Evolutionary conservation across 2,797 vertebrate genomes (phyloP).

Genomic region (Poecilia velifera): DNA sequence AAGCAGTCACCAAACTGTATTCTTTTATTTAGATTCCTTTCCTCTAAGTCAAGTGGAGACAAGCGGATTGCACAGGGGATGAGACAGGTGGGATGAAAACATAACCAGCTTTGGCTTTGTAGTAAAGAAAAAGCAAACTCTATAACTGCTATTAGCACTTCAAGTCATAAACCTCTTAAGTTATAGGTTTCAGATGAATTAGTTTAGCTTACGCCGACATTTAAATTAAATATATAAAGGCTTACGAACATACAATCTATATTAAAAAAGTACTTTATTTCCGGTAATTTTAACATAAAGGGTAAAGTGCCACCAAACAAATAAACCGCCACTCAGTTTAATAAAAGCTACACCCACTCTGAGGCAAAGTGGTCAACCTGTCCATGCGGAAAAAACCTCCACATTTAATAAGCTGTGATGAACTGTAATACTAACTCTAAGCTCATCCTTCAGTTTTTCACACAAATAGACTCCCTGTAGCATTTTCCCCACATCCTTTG

Average conservation of each 20-base stretch:
- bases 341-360: slow-evolving; percentile 52
- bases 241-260: background rate
- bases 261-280: slow-evolving; percentile 1
- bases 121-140: slow-evolving; percentile 33
- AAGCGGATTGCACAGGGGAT: slow-evolving; percentile 58
- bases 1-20: slow-evolving; percentile 45
- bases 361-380: slow-evolving; percentile 27
- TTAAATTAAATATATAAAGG: slow-evolving; percentile 6
- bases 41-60: slow-evolving; percentile 66
- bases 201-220: background rate
- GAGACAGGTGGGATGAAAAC: slow-evolving; percentile 31
- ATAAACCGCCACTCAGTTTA: slow-evolving; percentile 29
- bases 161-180: slow-evolving; percentile 41
- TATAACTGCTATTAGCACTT: slow-evolving; percentile 22
- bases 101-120: slow-evolving; percentile 30
- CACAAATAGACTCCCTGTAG: slow-evolving; percentile 40
- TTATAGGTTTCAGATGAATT: background rate
- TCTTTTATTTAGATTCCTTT: slow-evolving; percentile 49
- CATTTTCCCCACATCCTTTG: slow-evolving; percentile 19
- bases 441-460: slow-evolving; percentile 43
- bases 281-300: background rate
- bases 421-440: slow-evolving; percentile 39
- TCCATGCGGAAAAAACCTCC: slow-evolving; percentile 34
- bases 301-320: slow-evolving; percentile 26
- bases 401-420: slow-evolving; percentile 54